A percentile compares a stretch with the other conserved stretches of the same genome.
These are phyloP conservation scores for Rhegmatorhina hoffmannsi DNA, from an alignment of 2,113 vertebrate species.

Conservation along the genomic window DNA sequence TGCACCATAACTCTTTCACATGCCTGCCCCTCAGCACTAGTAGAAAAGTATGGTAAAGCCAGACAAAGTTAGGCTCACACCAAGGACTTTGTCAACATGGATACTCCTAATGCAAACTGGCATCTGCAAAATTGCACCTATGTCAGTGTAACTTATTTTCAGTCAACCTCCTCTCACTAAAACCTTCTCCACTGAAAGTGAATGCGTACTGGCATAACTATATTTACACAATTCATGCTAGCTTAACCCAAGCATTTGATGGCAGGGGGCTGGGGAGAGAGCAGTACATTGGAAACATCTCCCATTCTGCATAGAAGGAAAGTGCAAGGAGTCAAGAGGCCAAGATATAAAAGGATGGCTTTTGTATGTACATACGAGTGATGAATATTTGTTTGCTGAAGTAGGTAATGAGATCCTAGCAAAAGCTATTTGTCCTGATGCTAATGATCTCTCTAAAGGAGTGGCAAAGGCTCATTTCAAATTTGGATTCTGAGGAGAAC, in stretches of 20 bases:
- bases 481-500: not conserved
- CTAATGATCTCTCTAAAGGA: not conserved
- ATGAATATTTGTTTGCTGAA: not conserved
- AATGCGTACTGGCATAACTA: not conserved
- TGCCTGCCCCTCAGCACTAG: not conserved
- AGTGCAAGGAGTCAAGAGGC: not conserved
- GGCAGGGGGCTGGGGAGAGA: not conserved
- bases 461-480: not conserved
- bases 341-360: slow-evolving; percentile 11
- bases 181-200: not conserved
- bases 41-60: not conserved
- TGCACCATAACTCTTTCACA: not conserved
- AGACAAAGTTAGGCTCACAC: not conserved
- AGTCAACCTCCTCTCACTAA: not conserved
- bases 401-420: not conserved
- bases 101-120: not conserved
- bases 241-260: not conserved
- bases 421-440: not conserved
- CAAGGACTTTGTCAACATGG: not conserved
- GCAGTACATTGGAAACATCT: not conserved
- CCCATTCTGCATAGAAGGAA: slow-evolving; percentile 19
- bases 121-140: not conserved
- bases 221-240: not conserved
- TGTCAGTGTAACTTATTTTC: not conserved
- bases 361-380: not conserved